These are phyloP conservation scores for Phalloptychus januarius DNA, from an alignment of 2,797 vertebrate species.

Conservation along the genomic window DNA sequence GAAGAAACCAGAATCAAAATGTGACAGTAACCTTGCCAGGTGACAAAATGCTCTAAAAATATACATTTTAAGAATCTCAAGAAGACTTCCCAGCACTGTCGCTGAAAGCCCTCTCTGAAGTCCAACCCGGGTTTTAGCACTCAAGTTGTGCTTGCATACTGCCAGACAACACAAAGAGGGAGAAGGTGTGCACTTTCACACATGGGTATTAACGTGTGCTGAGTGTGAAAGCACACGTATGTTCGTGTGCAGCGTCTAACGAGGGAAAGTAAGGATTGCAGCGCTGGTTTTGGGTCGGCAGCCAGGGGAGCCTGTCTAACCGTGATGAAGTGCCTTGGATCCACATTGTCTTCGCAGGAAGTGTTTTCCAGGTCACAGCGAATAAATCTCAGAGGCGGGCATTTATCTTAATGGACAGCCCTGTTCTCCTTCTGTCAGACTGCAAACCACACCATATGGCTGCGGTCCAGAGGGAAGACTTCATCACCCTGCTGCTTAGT, in stretches of 20 bases:
- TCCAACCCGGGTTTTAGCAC: background rate
- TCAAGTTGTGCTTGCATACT: conserved; percentile 21
- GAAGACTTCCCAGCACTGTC: background rate
- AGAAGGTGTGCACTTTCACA: conserved; percentile 38
- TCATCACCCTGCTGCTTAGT: conserved; percentile 69
- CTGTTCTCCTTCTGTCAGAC: conserved; percentile 81
- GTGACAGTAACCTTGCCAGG: background rate
- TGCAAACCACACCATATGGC: conserved; percentile 77
- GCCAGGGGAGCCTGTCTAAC: conserved; percentile 73
- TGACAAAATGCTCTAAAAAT: background rate
- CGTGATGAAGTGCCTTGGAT: conserved; percentile 81
- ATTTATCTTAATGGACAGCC: conserved; percentile 82
- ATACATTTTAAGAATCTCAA: background rate
- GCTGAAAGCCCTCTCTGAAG: background rate
- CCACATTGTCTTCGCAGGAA: conserved; percentile 76
- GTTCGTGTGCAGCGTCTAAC: conserved; percentile 22
- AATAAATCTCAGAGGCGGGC: conserved; percentile 78
- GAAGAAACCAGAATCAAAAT: background rate
- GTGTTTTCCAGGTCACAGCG: conserved; percentile 77
- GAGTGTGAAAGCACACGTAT: conserved; percentile 31
- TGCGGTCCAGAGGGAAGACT: conserved; percentile 78
- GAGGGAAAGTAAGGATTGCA: conserved; percentile 61
- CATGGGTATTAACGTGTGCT: conserved; percentile 18
- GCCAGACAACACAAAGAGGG: conserved; percentile 29
- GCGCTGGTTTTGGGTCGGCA: conserved; percentile 75